Conservation (phyloP, 2,888 invertebrate species). For the Ectemnius continuus region DNA sequence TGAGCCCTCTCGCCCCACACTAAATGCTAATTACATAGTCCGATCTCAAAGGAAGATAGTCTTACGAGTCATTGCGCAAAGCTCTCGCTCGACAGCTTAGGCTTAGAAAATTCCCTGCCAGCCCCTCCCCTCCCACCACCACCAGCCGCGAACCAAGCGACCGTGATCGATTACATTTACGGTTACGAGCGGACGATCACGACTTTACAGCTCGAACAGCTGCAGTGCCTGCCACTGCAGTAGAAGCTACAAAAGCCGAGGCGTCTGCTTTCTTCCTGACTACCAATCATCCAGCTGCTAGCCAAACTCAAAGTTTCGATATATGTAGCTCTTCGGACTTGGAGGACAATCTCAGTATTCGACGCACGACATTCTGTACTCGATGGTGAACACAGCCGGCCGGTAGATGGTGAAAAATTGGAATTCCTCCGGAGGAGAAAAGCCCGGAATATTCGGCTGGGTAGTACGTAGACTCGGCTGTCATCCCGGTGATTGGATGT, state of each 20-base stretch:
- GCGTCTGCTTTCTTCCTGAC: slow-evolving; percentile 15
- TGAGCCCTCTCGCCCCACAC: neutral
- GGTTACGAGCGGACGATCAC: slow-evolving; percentile 23
- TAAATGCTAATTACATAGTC: slow-evolving; percentile 30
- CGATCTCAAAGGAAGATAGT: slow-evolving; percentile 5
- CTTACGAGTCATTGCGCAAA: neutral
- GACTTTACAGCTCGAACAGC: slow-evolving; percentile 45
- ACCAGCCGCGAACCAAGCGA: neutral
- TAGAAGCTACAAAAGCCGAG: neutral
- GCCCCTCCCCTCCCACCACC: neutral
- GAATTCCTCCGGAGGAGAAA: slow-evolving; percentile 61
- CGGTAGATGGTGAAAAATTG: slow-evolving; percentile 59
- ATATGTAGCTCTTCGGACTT: too few species aligned
- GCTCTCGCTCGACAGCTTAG: neutral
- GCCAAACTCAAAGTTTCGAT: too few species aligned
- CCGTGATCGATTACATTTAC: slow-evolving; percentile 44
- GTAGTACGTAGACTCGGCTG: slow-evolving; percentile 48
- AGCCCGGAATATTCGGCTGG: slow-evolving; percentile 38
- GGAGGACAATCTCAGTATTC: too few species aligned
- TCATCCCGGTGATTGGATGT: slow-evolving; percentile 62
- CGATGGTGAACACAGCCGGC: slow-evolving; percentile 42
- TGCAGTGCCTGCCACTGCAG: slow-evolving; percentile 14
- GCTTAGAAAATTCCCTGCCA: neutral
- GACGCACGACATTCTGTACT: slow-evolving; percentile 22
- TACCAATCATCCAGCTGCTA: slow-evolving; percentile 10